phyloP scores from a whole-genome alignment of 2,797 vertebrate species.

The Coregonus sp. region DNA sequence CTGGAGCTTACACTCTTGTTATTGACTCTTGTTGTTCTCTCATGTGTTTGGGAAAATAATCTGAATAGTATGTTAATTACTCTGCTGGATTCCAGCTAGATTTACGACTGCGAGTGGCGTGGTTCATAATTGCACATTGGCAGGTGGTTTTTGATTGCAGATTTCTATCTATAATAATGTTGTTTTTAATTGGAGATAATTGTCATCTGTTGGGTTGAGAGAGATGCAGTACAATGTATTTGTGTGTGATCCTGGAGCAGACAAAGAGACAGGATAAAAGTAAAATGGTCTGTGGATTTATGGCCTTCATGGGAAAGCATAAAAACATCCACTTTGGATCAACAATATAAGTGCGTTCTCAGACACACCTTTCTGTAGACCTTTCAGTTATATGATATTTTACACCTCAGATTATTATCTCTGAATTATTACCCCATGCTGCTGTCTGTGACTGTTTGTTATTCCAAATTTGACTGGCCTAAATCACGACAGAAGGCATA shows the following conservation, averaged over 20 bases:
- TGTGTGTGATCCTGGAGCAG: neutral
- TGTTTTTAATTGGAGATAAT: neutral
- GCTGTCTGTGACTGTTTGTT: too few relatives aligned
- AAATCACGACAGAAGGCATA: neutral
- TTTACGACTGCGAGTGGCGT: neutral
- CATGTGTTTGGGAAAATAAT: too few relatives aligned
- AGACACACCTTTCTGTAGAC: too few relatives aligned
- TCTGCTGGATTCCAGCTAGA: neutral
- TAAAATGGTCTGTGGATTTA: slow-evolving; percentile 5
- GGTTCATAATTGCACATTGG: neutral
- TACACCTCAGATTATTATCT: too few relatives aligned
- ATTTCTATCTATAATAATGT: neutral
- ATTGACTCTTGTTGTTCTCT: too few relatives aligned
- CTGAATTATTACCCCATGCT: too few relatives aligned
- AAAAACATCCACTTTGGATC: too few relatives aligned
- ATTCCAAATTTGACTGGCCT: too few relatives aligned
- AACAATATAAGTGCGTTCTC: neutral
- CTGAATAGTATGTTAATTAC: neutral
- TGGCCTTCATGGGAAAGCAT: neutral
- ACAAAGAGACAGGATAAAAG: neutral
- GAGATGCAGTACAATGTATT: neutral
- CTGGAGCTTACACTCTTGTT: too few relatives aligned
- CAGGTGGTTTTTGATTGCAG: neutral
- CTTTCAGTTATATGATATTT: too few relatives aligned
- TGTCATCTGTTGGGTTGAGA: neutral